Conservation (phyloP, 2,888 invertebrate species). For the Apamea sordens region DNA sequence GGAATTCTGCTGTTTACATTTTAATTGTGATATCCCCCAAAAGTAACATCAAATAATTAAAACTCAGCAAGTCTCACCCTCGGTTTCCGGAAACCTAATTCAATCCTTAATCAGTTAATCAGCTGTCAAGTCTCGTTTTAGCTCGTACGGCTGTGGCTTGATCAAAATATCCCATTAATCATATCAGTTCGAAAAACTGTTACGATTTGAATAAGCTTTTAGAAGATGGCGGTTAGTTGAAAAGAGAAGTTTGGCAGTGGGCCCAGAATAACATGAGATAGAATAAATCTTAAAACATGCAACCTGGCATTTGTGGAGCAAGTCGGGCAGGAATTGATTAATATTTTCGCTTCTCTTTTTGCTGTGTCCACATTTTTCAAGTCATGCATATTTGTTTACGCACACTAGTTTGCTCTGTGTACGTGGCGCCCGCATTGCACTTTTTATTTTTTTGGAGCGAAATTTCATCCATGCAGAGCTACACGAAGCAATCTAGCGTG, state of each 20-base stretch:
- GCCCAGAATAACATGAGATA: constrained; percentile 41
- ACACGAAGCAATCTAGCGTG: not conserved
- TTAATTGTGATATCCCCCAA: not conserved
- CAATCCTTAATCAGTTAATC: not conserved
- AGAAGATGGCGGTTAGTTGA: constrained; percentile 21
- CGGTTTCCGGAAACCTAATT: not conserved
- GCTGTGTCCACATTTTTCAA: not conserved
- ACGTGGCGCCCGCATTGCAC: not conserved
- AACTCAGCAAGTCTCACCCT: not conserved
- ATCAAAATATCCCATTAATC: not conserved
- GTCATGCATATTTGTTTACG: constrained; percentile 7
- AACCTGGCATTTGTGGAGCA: constrained; percentile 29
- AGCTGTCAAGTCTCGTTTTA: not conserved
- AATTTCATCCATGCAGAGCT: not conserved
- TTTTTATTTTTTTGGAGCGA: not conserved
- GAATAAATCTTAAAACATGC: constrained; percentile 44
- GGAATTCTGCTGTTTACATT: not conserved
- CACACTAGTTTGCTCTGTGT: not conserved
- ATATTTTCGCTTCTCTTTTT: not conserved
- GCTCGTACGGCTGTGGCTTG: not conserved
- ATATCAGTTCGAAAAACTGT: constrained; percentile 15
- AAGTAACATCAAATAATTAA: not conserved
- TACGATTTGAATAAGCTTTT: constrained; percentile 44
- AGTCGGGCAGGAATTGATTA: constrained; percentile 18
- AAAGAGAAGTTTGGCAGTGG: constrained; percentile 45